A percentile compares a stretch with the other conserved stretches of the same genome.
phyloP scores from a whole-genome alignment of 2,888 invertebrate species.

The Drosophila putrida region DNA sequence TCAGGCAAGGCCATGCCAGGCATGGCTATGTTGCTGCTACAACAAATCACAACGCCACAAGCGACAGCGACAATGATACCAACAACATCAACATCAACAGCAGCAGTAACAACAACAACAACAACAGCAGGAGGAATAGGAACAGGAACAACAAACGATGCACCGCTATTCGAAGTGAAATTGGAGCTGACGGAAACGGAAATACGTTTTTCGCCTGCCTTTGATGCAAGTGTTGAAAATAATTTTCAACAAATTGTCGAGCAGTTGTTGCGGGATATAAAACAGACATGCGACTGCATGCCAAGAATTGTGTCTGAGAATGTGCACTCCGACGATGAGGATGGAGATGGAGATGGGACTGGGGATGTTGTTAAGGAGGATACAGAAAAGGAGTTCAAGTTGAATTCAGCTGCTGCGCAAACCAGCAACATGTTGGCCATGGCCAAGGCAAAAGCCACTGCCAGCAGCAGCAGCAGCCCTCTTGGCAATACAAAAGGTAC shows the following conservation, averaged over 20 bases:
- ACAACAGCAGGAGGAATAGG: constrained; percentile 32
- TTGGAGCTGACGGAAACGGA: constrained; percentile 90
- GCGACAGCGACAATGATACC: constrained; percentile 40
- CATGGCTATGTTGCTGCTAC: constrained; percentile 65
- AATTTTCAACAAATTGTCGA: constrained; percentile 90
- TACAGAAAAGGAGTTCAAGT: constrained; percentile 20
- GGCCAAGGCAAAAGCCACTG: constrained; percentile 41
- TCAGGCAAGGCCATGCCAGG: constrained; percentile 45
- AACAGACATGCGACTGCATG: constrained; percentile 91
- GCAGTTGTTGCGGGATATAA: constrained; percentile 92
- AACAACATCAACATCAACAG: constrained; percentile 27
- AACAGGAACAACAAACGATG: constrained; percentile 53
- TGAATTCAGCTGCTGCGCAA: constrained; percentile 12
- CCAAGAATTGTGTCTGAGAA: constrained; percentile 88
- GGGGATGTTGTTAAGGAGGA: neutral
- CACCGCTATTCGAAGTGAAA: constrained; percentile 92
- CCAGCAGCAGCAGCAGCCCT: constrained; percentile 4
- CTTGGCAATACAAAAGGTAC: constrained; percentile 38
- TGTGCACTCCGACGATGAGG: constrained; percentile 80
- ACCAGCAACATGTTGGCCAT: constrained; percentile 23
- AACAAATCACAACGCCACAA: constrained; percentile 67
- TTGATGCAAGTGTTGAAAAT: constrained; percentile 88
- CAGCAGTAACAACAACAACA: constrained; percentile 37
- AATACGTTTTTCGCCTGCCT: constrained; percentile 91
- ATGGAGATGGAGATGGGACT: constrained; percentile 16